Conservation (phyloP, 2,113 vertebrate species). For the Catharus minimus region DNA sequence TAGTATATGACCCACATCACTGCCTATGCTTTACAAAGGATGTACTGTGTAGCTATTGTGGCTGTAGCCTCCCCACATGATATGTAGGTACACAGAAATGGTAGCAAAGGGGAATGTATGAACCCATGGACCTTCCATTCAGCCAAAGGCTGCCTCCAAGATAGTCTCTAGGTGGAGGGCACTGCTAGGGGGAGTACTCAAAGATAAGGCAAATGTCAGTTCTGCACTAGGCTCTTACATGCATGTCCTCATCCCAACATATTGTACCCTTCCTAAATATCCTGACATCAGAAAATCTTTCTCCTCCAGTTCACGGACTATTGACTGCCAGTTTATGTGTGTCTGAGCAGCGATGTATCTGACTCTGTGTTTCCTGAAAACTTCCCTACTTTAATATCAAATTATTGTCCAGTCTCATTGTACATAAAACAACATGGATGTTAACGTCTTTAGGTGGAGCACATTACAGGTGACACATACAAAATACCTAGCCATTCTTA, state of each 20-base stretch:
- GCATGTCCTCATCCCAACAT: rapidly evolving
- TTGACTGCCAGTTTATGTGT: not conserved
- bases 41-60: not conserved
- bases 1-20: not conserved
- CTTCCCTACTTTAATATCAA: not conserved
- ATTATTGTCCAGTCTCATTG: not conserved
- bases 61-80: not conserved
- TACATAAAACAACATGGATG: not conserved
- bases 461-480: not conserved
- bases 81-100: not conserved
- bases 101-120: not conserved
- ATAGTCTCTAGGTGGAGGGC: not conserved
- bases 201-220: not conserved
- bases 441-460: not conserved
- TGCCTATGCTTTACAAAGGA: not conserved
- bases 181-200: not conserved
- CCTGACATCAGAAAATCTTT: not conserved
- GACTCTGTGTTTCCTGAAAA: not conserved
- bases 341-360: not conserved
- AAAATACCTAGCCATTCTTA: not conserved
- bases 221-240: rapidly evolving
- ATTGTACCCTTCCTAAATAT: not conserved
- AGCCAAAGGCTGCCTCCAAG: not conserved
- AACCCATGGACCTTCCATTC: not conserved
- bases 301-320: not conserved